Conservation (phyloP, 2,797 vertebrate genomes). For the Scolopax rusticola region DNA sequence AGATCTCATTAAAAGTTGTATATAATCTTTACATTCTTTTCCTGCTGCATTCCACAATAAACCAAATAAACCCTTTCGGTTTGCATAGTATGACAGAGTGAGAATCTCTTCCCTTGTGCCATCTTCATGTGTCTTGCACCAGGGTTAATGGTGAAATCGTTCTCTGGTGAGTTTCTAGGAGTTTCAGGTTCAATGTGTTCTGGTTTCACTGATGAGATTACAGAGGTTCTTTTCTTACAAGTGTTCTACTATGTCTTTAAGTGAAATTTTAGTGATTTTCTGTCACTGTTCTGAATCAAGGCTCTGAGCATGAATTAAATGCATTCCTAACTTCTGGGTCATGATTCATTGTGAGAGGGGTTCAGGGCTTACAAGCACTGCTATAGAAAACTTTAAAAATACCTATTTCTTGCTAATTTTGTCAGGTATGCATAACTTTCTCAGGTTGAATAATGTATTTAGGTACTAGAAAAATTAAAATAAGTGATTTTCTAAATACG, state of each 20-base stretch:
- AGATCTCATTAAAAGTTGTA: not conserved
- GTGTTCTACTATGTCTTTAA: not conserved
- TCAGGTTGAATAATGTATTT: not conserved
- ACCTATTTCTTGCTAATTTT: not conserved
- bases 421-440: not conserved
- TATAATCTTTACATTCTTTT: not conserved
- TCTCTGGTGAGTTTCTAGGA: not conserved
- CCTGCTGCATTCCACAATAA: not conserved
- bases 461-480: not conserved
- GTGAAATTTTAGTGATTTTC: not conserved
- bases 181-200: not conserved
- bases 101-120: not conserved
- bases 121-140: not conserved
- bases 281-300: not conserved
- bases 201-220: not conserved
- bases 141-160: not conserved
- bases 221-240: not conserved
- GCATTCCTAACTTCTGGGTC: not conserved
- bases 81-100: accelerated
- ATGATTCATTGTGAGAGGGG: accelerated
- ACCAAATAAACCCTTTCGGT: not conserved
- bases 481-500: not conserved
- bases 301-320: not conserved
- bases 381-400: too few relatives aligned
- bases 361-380: not conserved